These are phyloP conservation scores for Drosophila eohydei DNA, from an alignment of 2,888 invertebrate genomes.

Conservation along the genomic window DNA sequence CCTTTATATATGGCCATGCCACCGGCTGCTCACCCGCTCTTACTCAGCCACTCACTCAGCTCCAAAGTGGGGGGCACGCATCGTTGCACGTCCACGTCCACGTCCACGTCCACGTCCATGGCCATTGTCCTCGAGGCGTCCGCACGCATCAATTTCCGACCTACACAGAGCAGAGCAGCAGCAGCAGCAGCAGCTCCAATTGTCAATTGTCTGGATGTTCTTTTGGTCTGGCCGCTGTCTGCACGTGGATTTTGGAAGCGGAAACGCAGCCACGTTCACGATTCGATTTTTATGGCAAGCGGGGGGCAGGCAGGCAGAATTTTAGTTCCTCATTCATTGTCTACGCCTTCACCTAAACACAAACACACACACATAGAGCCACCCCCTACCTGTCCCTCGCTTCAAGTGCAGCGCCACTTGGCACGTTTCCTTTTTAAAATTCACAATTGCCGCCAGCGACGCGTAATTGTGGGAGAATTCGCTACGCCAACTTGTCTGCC, in stretches of 20 bases:
- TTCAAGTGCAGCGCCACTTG: constrained; percentile 52
- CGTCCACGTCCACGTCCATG: constrained; percentile 40
- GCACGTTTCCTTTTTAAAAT: constrained; percentile 83
- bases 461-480: constrained; percentile 81
- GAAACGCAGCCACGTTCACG: constrained; percentile 67
- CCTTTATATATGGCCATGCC: constrained; percentile 70
- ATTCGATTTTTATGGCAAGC: constrained; percentile 78
- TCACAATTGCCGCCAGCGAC: constrained; percentile 80
- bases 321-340: constrained; percentile 77
- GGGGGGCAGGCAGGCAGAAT: constrained; percentile 41
- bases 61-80: constrained; percentile 58
- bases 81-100: constrained; percentile 69
- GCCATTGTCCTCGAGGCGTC: constrained; percentile 75
- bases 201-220: constrained; percentile 66
- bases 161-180: constrained; percentile 50
- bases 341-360: constrained; percentile 51
- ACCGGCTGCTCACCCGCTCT: constrained; percentile 8
- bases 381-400: constrained; percentile 1
- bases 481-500: constrained; percentile 76
- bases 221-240: constrained; percentile 73
- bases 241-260: constrained; percentile 61
- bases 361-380: constrained; percentile 7
- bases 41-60: constrained; percentile 14
- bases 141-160: constrained; percentile 77
- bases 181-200: constrained; percentile 38